Evolutionary conservation across 37 sponge, comb jelly and placozoan genomes (phyloP).

Genomic region (Eunapius fragilis): DNA sequence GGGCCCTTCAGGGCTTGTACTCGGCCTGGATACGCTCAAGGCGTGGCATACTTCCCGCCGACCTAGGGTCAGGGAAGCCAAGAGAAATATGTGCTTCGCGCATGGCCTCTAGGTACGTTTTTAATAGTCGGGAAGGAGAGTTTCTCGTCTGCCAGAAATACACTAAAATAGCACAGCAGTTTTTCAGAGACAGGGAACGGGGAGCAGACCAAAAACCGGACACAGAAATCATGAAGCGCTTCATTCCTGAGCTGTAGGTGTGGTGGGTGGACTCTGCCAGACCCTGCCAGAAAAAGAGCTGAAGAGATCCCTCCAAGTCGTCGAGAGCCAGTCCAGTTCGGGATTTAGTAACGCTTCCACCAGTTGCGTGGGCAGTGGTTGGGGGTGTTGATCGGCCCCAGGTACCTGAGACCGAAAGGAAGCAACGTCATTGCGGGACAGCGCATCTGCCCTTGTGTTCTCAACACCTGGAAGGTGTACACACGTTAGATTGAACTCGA

Average conservation of each 20-base stretch:
- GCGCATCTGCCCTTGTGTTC: conserved; percentile 36
- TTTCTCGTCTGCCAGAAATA: conserved; percentile 30
- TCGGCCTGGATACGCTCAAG: conserved; percentile 34
- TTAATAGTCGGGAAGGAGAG: conserved; percentile 39
- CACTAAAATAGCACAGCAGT: conserved; percentile 38
- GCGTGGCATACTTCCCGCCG: conserved; percentile 28
- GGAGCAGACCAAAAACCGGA: not conserved
- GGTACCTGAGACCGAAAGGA: not conserved
- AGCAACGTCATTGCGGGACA: conserved; percentile 31
- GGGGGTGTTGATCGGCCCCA: not conserved
- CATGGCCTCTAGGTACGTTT: conserved; percentile 51
- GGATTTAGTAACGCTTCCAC: conserved; percentile 23
- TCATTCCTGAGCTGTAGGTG: conserved; percentile 32
- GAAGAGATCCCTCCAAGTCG: conserved; percentile 42
- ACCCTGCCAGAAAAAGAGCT: conserved; percentile 14
- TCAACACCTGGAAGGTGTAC: conserved; percentile 37
- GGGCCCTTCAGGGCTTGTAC: not conserved
- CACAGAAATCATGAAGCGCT: conserved; percentile 39
- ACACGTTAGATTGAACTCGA: conserved; percentile 6
- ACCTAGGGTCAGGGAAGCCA: conserved; percentile 50
- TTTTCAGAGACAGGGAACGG: conserved; percentile 62
- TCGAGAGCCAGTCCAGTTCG: conserved; percentile 58
- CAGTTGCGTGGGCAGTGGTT: conserved; percentile 6
- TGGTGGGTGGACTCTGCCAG: conserved; percentile 55
- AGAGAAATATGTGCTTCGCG: conserved; percentile 28